Percentiles rank a stretch among this genome's conserved stretches.
Evolutionary conservation across 1,140 invertebrate genomes (phyloP).

Genomic region (Ceratosolen solmsi): DNA sequence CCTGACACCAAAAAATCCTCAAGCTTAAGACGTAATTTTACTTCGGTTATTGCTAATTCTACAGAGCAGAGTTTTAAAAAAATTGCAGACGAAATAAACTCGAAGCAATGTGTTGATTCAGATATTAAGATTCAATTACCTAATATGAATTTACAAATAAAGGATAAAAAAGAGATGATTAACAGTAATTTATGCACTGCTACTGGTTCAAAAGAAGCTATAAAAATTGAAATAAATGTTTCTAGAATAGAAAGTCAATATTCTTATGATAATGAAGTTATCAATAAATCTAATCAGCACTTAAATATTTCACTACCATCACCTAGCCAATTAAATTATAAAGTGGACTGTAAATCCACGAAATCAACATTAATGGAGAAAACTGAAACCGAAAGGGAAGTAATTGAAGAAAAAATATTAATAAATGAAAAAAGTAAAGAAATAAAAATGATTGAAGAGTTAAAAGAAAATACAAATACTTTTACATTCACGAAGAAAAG

Average conservation of each 20-base stretch:
- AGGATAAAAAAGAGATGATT: conserved; percentile 54
- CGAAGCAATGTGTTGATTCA: conserved; percentile 50
- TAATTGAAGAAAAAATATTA: background rate
- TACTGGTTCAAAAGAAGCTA: conserved; percentile 57
- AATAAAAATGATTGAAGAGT: conserved; percentile 1
- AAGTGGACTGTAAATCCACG: conserved; percentile 18
- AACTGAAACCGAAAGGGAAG: conserved; percentile 18
- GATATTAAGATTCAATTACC: conserved; percentile 66
- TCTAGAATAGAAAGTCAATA: conserved; percentile 52
- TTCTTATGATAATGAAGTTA: conserved; percentile 34
- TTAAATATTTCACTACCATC: conserved; percentile 40
- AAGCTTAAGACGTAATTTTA: background rate
- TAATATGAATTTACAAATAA: conserved; percentile 64
- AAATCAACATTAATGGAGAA: conserved; percentile 6
- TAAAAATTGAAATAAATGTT: conserved; percentile 63
- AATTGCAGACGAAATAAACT: conserved; percentile 31
- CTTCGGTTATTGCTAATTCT: conserved; percentile 38
- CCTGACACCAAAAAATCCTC: conserved; percentile 29
- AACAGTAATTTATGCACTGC: conserved; percentile 14
- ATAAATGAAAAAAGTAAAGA: background rate
- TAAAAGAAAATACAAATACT: conserved; percentile 7
- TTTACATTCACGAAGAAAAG: conserved; percentile 38
- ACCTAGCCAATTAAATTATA: conserved; percentile 8
- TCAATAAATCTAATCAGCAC: conserved; percentile 40
- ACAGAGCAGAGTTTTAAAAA: conserved; percentile 5